Base-by-base conservation (phyloP, 1,140 invertebrate species). In the Tetramorium parvispinum region DNA sequence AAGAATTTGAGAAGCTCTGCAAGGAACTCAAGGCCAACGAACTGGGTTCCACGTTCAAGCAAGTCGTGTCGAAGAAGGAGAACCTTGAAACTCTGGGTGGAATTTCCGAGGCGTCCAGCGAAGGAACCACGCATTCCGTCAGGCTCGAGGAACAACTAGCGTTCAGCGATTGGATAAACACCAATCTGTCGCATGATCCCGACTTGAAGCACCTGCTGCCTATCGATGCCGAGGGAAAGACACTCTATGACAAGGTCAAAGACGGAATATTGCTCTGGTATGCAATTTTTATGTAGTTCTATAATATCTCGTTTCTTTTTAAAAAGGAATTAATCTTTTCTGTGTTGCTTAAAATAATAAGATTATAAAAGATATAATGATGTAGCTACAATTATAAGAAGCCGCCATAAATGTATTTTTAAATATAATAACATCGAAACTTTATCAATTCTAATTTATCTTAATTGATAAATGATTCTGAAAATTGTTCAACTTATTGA, bases 131-230 rank as follows among this genome's bases (percentile, higher is more conserved):
- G 63, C 98, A 99, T 95, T 99, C 98, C 4, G 98, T 99, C 5
- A 96, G 98, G 4, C 96, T 98, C n/a, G 98, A 99, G 94, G 99
- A 99, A 95, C 98, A 99, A 94, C 96, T 99, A 88, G 99, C 99
- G n/a, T 99, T 99, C 96, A 98, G 98, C 77, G 98, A 99, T 92
- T 99, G 99, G 99, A 99, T 99, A 79, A 99, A 99, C 94, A 97
- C 97, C 55, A 99, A 99, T 96, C 95, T 99, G 70, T 96, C 96
- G 0, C 96, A 97, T 85, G 99, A 99, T 95, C 96, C 97, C 11
- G 99, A 99, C 95, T 96, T 99, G 46, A 97, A 97, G 92, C 97
- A 98, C 91, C 96, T 99, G 57, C 94, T 99, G 90, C 99, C 99
- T 0, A 98, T 99, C 91, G 98, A 99, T 94, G 91, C 96, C 0